phyloP scores from a whole-genome alignment of 2,797 vertebrate species.

The Harpagifer antarcticus region DNA sequence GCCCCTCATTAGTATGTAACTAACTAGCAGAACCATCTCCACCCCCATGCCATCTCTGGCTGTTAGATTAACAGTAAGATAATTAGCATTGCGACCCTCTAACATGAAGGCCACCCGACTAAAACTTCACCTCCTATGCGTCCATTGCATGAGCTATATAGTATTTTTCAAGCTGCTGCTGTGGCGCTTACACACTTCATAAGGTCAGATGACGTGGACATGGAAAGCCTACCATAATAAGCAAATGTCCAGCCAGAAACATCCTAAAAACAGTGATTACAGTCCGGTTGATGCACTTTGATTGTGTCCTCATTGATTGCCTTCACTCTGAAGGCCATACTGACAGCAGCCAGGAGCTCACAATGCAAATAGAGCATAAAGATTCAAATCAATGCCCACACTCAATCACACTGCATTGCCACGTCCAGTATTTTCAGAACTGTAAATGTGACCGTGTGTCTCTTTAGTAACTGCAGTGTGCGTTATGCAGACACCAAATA shows the following conservation, averaged over 20 bases:
- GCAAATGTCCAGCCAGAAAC: slow-evolving; percentile 16
- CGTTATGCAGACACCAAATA: slow-evolving; percentile 17
- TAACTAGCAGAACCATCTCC: slow-evolving; percentile 67
- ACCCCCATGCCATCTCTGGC: slow-evolving; percentile 65
- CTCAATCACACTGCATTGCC: slow-evolving; percentile 45
- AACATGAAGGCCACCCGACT: slow-evolving; percentile 41
- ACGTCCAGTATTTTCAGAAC: slow-evolving; percentile 20
- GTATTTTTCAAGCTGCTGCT: slow-evolving; percentile 53
- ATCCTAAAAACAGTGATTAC: slow-evolving; percentile 15
- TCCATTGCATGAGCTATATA: slow-evolving; percentile 73
- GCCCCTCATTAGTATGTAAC: slow-evolving; percentile 87
- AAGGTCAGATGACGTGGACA: slow-evolving; percentile 64
- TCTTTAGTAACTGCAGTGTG: slow-evolving; percentile 27
- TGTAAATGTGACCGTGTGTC: slow-evolving; percentile 17
- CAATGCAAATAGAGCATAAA: slow-evolving; percentile 68
- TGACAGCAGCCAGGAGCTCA: slow-evolving; percentile 42
- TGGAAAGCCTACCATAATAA: slow-evolving; percentile 26
- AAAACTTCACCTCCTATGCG: slow-evolving; percentile 46
- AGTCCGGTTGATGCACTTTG: slow-evolving; percentile 14
- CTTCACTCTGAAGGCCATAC: slow-evolving; percentile 17
- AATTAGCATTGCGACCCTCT: slow-evolving; percentile 31
- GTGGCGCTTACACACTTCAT: slow-evolving; percentile 63
- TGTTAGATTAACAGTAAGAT: slow-evolving; percentile 63
- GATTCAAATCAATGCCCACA: slow-evolving; percentile 71
- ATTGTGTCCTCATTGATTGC: slow-evolving; percentile 43